phyloP scores from a whole-genome alignment of 2,797 vertebrate species.

The Acanthurus leucopareius region DNA sequence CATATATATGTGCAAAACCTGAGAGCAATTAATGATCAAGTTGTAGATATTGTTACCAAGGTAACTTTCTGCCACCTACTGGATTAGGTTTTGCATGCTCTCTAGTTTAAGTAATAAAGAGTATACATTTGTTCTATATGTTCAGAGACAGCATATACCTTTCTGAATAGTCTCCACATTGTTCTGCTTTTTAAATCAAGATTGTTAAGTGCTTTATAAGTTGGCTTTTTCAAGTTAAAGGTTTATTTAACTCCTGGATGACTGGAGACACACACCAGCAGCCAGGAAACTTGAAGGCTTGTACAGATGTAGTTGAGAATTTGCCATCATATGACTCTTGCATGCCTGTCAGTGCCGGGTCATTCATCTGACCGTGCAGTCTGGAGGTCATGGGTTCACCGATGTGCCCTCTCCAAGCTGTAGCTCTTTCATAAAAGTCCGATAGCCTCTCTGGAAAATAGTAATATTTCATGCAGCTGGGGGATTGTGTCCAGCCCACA shows the following conservation, averaged over 20 bases:
- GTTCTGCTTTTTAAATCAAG: neutral
- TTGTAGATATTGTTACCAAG: constrained; percentile 48
- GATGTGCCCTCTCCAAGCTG: constrained; percentile 9
- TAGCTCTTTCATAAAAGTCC: neutral
- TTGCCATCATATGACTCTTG: constrained; percentile 41
- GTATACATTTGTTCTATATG: neutral
- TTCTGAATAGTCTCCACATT: neutral
- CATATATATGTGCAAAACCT: neutral
- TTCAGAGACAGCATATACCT: neutral
- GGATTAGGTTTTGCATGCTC: constrained; percentile 64
- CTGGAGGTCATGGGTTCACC: constrained; percentile 22
- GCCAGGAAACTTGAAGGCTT: constrained; percentile 10
- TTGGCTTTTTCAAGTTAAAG: neutral
- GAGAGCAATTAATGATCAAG: constrained; percentile 29
- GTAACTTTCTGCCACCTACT: constrained; percentile 80
- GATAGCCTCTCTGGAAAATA: neutral
- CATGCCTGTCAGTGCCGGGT: constrained; percentile 2
- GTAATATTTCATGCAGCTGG: constrained; percentile 15
- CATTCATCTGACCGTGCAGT: constrained; percentile 1
- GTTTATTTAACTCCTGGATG: constrained; percentile 25
- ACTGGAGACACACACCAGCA: constrained; percentile 37
- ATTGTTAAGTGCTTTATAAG: neutral
- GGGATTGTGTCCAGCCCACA: constrained; percentile 1
- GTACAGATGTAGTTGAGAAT: constrained; percentile 27
- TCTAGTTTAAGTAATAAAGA: neutral